Base-by-base conservation (phyloP, 1,140 invertebrate genomes). In the Magallana ariakensis region DNA sequence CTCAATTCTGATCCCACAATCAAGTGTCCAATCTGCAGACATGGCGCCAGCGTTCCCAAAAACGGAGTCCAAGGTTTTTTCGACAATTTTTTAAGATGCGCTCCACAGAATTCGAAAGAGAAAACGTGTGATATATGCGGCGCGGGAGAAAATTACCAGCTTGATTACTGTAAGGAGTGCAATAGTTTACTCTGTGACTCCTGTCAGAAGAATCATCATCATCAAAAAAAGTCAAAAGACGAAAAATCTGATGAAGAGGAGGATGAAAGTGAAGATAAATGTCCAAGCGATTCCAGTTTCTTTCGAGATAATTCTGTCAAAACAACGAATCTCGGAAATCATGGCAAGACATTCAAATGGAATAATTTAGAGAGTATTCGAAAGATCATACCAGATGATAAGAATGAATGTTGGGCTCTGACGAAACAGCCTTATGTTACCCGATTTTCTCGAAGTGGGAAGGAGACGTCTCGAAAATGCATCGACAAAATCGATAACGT, bases 321-420 rank as follows among this genome's bases (percentile, higher is more conserved):
- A 26, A 26, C 66, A 13, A 19, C 66, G 1, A 26, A 26, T 13
- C 33, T 75, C 22, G 66, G 19, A 11, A 26, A 11, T 22, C 66
- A 26, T 13, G 33, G 66, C 15, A 75, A 19, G 66, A 26, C 66
- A 75, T 75, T 75, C 66, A 75, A 75, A 75, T 75, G 66, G 9
- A 75, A 75, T 75, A 75, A 75, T 75, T 75, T 75, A 26, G 66
- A 75, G 22, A 19, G 66, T 75, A 75, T 75, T 75, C 19, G 66
- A 26, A 75, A 75, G 66, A 75, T 75, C 3, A 75, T 75, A 26
- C 66, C 66, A 11, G 66, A 75, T 33, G 66, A 75, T 13, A 75
- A 75, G 26, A 75, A 75, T 13, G 66, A 75, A 26, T 75, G 66
- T 22, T 75, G 66, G 66, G 66, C 33, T 75, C 22, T 75, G 8